Evolutionary conservation across 2,888 invertebrate genomes (phyloP).

Genomic region (Melieria crassipennis): DNA sequence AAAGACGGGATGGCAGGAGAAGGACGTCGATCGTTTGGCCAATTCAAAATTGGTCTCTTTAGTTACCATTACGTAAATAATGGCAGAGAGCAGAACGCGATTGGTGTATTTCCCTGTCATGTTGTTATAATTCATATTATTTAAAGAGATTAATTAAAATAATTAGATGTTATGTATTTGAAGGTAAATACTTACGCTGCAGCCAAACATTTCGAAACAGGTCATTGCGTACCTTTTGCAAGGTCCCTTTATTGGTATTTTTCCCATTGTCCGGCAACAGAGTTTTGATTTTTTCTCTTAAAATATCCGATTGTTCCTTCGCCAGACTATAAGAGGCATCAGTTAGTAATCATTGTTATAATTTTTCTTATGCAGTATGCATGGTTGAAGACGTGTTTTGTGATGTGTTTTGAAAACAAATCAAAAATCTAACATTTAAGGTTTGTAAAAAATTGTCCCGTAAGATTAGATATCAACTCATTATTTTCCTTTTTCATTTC

Average conservation of each 20-base stretch:
- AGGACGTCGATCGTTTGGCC: conserved; percentile 45
- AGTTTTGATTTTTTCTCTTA: conserved; percentile 46
- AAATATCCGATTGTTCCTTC: conserved; percentile 41
- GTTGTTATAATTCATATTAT: not conserved
- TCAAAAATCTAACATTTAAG: too few relatives aligned
- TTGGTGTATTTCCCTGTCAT: conserved; percentile 59
- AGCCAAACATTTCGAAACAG: conserved; percentile 55
- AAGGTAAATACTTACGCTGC: conserved; percentile 52
- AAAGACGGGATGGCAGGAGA: conserved; percentile 57
- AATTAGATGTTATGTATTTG: not conserved
- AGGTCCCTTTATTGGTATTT: too few relatives aligned
- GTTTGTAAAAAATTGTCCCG: too few relatives aligned
- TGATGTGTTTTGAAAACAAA: not conserved
- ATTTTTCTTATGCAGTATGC: not conserved
- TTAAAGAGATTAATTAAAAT: not conserved
- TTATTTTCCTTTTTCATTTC: too few relatives aligned
- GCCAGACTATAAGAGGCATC: conserved; percentile 45
- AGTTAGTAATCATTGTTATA: not conserved
- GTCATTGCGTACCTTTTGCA: conserved; percentile 42
- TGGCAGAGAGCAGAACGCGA: conserved; percentile 54
- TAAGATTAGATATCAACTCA: too few relatives aligned
- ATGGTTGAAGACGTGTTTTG: not conserved
- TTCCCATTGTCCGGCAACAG: conserved; percentile 43
- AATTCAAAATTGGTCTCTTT: conserved; percentile 40
- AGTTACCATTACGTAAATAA: conserved; percentile 58